Percentiles rank a stretch among this genome's conserved stretches.
Evolutionary conservation across 2,888 invertebrate species (phyloP).

Genomic region (Chorisops tibialis): DNA sequence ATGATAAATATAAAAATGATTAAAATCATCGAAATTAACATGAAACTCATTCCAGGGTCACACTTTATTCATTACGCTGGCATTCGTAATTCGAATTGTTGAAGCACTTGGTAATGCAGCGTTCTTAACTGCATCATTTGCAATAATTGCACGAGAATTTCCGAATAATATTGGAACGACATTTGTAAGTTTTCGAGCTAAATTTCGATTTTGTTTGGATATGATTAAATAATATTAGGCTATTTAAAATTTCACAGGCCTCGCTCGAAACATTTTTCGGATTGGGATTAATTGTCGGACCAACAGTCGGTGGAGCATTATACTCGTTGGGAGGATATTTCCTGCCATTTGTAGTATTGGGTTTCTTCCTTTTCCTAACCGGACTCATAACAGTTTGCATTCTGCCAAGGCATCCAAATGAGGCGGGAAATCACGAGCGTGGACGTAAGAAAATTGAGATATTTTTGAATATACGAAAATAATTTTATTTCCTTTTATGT

Average conservation of each 20-base stretch:
- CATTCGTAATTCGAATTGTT: conserved; percentile 74
- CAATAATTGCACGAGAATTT: conserved; percentile 84
- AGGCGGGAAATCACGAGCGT: conserved; percentile 57
- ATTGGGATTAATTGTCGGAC: conserved; percentile 81
- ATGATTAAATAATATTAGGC: background rate
- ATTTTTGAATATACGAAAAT: background rate
- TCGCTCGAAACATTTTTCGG: conserved; percentile 86
- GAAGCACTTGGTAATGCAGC: conserved; percentile 86
- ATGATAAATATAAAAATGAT: conserved; percentile 9
- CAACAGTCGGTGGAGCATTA: conserved; percentile 82
- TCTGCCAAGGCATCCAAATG: conserved; percentile 62
- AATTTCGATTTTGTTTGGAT: conserved; percentile 11
- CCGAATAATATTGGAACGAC: conserved; percentile 80
- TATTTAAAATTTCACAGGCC: conserved; percentile 56
- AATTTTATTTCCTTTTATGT: conserved; percentile 35
- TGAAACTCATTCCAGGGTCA: conserved; percentile 54
- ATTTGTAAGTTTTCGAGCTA: conserved; percentile 66
- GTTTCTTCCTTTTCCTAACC: conserved; percentile 69
- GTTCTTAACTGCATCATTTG: conserved; percentile 80
- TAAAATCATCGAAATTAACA: background rate
- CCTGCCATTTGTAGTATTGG: conserved; percentile 77
- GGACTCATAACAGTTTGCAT: conserved; percentile 71
- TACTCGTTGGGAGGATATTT: conserved; percentile 76
- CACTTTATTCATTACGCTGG: conserved; percentile 70
- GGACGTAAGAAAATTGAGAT: conserved; percentile 57